A percentile compares a stretch with the other conserved stretches of the same genome.
Conservation (phyloP, 1,140 invertebrate genomes). For the Propsilocerus akamusi region DNA sequence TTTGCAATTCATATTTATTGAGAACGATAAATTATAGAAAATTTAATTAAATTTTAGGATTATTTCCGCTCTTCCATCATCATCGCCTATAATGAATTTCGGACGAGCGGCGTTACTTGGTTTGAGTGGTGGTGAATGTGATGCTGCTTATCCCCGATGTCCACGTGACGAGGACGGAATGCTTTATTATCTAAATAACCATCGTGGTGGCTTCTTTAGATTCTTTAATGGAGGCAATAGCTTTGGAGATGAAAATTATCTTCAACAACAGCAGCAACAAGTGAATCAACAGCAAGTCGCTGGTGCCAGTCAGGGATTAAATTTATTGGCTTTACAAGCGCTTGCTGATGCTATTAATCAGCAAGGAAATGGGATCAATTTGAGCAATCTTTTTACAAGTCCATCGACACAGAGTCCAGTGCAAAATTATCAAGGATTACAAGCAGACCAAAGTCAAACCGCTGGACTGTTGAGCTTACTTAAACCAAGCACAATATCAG, state of each 20-base stretch:
- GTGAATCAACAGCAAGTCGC: slow-evolving; percentile 1
- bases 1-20: slow-evolving; percentile 13
- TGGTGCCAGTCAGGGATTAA: background rate
- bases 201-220: slow-evolving; percentile 68
- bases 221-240: slow-evolving; percentile 36
- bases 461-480: background rate
- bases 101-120: slow-evolving; percentile 52
- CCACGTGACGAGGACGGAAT: slow-evolving; percentile 47
- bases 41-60: slow-evolving; percentile 19
- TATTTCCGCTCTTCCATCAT: slow-evolving; percentile 23
- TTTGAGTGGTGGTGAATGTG: slow-evolving; percentile 43
- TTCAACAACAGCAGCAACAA: slow-evolving; percentile 7
- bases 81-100: slow-evolving; percentile 44
- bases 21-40: slow-evolving; percentile 6
- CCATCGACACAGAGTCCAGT: background rate
- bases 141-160: slow-evolving; percentile 46
- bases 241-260: slow-evolving; percentile 6
- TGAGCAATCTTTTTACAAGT: slow-evolving; percentile 5
- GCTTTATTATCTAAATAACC: slow-evolving; percentile 63
- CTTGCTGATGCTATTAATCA: slow-evolving; percentile 5
- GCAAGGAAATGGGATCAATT: slow-evolving; percentile 2
- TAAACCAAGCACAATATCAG: background rate
- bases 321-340: slow-evolving; percentile 3
- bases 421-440: background rate
- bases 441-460: background rate